These are phyloP conservation scores for Onychostruthus taczanowskii DNA, from an alignment of 2,113 vertebrate genomes.

Conservation along the genomic window DNA sequence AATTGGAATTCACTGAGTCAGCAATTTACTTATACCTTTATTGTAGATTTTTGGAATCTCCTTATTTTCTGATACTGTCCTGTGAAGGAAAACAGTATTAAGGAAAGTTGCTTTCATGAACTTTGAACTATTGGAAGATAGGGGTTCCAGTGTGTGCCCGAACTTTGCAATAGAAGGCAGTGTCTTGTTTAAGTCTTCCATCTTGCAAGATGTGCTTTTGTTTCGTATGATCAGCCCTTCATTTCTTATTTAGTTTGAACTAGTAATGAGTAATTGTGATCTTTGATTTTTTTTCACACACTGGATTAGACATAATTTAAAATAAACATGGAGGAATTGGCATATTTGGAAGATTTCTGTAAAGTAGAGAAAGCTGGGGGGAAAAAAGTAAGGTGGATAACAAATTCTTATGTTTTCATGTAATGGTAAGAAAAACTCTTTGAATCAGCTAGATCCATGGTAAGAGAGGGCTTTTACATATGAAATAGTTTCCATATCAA, in stretches of 20 bases:
- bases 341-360: neutral
- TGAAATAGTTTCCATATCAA: rapidly evolving
- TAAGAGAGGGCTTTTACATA: neutral
- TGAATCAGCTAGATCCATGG: neutral
- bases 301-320: neutral
- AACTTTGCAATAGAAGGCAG: neutral
- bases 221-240: neutral
- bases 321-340: neutral
- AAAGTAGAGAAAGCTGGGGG: neutral
- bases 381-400: neutral
- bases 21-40: neutral
- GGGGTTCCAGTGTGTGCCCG: neutral
- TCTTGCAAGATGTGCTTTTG: neutral
- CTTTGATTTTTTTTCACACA: neutral
- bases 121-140: neutral
- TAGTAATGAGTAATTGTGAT: neutral
- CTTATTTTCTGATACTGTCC: neutral
- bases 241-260: neutral
- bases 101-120: neutral
- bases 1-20: neutral
- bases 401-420: neutral
- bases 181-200: neutral
- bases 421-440: neutral
- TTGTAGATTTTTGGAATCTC: neutral
- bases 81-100: neutral